Percentiles rank a stretch among this genome's conserved stretches.
These are phyloP conservation scores for Liolophura sinensis DNA, from an alignment of 1,140 invertebrate genomes.

Conservation along the genomic window DNA sequence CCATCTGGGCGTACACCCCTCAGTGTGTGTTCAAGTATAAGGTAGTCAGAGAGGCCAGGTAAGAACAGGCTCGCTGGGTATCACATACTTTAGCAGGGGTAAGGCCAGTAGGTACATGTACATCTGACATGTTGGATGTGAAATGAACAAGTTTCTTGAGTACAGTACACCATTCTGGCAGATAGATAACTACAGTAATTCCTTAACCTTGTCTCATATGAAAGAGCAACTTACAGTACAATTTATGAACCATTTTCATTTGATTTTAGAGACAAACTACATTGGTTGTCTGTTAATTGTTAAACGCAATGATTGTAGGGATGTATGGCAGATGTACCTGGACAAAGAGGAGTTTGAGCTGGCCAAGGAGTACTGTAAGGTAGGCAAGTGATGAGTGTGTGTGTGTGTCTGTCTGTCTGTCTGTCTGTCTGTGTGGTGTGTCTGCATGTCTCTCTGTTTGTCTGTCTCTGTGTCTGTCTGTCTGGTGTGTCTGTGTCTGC, in stretches of 20 bases:
- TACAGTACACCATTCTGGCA: background rate
- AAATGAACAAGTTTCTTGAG: background rate
- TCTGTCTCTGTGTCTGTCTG: too few relatives aligned
- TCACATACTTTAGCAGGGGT: constrained; percentile 63
- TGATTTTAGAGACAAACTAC: too few relatives aligned
- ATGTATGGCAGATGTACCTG: constrained; percentile 74
- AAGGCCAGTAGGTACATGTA: background rate
- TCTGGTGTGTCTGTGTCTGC: too few relatives aligned
- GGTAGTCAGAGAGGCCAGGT: constrained; percentile 81
- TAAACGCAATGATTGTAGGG: constrained; percentile 30
- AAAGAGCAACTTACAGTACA: too few relatives aligned
- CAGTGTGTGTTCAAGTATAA: constrained; percentile 82
- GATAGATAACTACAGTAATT: background rate
- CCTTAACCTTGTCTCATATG: background rate
- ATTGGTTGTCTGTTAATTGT: constrained; percentile 1
- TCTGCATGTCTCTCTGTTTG: too few relatives aligned
- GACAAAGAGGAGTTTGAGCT: constrained; percentile 85
- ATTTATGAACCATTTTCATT: too few relatives aligned
- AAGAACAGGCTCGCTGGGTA: constrained; percentile 41
- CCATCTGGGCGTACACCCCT: constrained; percentile 85
- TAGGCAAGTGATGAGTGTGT: constrained; percentile 23
- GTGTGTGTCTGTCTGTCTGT: too few relatives aligned
- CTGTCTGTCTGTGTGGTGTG: too few relatives aligned
- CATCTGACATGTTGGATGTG: background rate
- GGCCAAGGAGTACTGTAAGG: constrained; percentile 68